Percentiles rank a stretch among this genome's conserved stretches.
Conservation (phyloP, 2,888 invertebrate species). For the Piscicola geometra region DNA sequence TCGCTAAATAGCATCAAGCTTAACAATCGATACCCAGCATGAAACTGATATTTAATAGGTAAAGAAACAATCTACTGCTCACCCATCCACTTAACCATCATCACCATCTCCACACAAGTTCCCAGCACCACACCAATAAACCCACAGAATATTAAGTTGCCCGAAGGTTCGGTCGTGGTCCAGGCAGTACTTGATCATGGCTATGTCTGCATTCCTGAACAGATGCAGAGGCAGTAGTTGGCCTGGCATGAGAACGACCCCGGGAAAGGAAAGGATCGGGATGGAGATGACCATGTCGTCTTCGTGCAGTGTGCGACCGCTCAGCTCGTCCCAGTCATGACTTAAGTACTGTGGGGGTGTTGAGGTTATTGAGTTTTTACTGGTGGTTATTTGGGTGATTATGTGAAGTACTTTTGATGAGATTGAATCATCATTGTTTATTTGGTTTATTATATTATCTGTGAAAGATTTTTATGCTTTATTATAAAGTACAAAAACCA, state of each 20-base stretch:
- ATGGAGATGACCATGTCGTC: constrained; percentile 59
- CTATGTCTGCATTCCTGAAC: constrained; percentile 60
- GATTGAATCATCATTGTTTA: too few relatives aligned
- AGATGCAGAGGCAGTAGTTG: constrained; percentile 72
- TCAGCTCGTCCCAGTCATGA: constrained; percentile 62
- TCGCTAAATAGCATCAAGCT: too few relatives aligned
- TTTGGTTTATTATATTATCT: background rate
- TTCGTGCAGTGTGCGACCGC: constrained; percentile 64
- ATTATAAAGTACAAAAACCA: background rate
- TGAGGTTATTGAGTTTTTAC: background rate
- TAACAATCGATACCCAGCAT: too few relatives aligned
- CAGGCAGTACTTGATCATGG: constrained; percentile 62
- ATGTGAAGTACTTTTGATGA: too few relatives aligned
- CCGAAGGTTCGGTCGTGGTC: constrained; percentile 65
- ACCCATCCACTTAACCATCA: background rate
- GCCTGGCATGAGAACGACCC: constrained; percentile 69
- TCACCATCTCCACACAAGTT: too few relatives aligned
- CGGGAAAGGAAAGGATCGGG: constrained; percentile 62
- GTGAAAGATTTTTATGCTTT: background rate
- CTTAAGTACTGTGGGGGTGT: constrained; percentile 60
- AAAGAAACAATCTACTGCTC: background rate
- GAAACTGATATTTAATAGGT: too few relatives aligned
- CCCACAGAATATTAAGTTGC: constrained; percentile 56
- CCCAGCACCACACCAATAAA: constrained; percentile 45
- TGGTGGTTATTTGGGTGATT: background rate